Conservation (phyloP, 2,797 vertebrate genomes). For the Cyclopterus lumpus region DNA sequence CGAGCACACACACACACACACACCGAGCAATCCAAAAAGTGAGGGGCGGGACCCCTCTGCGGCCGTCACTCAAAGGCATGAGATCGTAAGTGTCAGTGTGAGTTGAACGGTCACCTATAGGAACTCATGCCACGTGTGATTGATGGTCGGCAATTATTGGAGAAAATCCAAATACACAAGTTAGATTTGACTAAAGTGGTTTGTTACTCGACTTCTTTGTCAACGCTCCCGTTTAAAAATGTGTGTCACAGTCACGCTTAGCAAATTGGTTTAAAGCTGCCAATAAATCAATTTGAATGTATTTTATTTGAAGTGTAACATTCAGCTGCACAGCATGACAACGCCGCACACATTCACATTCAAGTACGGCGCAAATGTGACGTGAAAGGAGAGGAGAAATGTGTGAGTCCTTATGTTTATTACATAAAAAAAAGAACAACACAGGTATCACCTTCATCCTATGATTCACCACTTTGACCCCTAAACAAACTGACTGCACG, state of each 20-base stretch:
- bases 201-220: neutral
- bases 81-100: too few species aligned
- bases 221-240: neutral
- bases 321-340: neutral
- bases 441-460: constrained; percentile 77
- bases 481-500: constrained; percentile 43
- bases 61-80: constrained; percentile 47
- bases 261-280: constrained; percentile 2
- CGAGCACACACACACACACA: neutral
- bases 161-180: too few species aligned
- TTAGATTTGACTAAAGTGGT: too few species aligned
- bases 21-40: neutral
- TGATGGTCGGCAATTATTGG: too few species aligned
- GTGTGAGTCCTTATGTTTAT: constrained; percentile 74
- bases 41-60: constrained; percentile 24
- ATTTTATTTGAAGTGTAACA: constrained; percentile 1
- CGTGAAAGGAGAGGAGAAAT: constrained; percentile 38
- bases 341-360: neutral
- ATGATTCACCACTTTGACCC: constrained; percentile 69
- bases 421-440: constrained; percentile 82
- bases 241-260: neutral
- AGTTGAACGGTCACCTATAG: too few species aligned
- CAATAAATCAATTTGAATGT: neutral
- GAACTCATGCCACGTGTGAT: too few species aligned
- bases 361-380: constrained; percentile 4